Percentiles rank a stretch among this genome's conserved stretches.
Conservation (phyloP, 2,113 vertebrate species). For the Chaetorhynchus papuensis region DNA sequence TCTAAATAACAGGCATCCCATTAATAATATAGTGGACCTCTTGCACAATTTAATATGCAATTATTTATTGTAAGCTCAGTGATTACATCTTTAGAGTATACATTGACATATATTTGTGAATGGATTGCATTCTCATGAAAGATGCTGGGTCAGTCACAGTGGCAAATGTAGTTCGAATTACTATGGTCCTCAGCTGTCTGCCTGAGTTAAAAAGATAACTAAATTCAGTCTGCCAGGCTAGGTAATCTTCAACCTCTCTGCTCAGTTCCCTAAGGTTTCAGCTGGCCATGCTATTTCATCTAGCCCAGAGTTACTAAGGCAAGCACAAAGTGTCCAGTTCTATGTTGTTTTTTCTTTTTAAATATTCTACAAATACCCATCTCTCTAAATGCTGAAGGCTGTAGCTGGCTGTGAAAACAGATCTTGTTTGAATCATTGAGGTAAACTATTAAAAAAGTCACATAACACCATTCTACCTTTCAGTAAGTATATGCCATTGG, state of each 20-base stretch:
- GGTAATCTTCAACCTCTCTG: not conserved
- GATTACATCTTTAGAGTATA: not conserved
- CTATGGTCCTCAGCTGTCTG: not conserved
- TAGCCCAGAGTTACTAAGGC: not conserved
- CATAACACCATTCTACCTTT: not conserved
- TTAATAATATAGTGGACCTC: not conserved
- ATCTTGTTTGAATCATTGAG: not conserved
- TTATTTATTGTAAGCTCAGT: not conserved
- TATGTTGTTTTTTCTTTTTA: no score
- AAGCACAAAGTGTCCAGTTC: not conserved
- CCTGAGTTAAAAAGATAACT: not conserved
- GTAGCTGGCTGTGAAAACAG: not conserved
- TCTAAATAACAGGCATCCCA: not conserved
- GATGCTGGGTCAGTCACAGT: not conserved
- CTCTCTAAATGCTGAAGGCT: not conserved
- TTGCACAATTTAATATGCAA: not conserved
- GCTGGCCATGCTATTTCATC: not conserved
- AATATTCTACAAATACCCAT: not conserved
- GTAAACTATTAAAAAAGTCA: not conserved
- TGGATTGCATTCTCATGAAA: not conserved
- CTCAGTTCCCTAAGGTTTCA: not conserved
- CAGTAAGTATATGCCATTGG: not conserved
- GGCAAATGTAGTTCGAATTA: not conserved
- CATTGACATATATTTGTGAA: not conserved
- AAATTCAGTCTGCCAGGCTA: not conserved